Percentiles rank a stretch among this genome's conserved stretches.
These are phyloP conservation scores for Hyles lineata DNA, from an alignment of 2,888 invertebrate genomes.

Conservation along the genomic window DNA sequence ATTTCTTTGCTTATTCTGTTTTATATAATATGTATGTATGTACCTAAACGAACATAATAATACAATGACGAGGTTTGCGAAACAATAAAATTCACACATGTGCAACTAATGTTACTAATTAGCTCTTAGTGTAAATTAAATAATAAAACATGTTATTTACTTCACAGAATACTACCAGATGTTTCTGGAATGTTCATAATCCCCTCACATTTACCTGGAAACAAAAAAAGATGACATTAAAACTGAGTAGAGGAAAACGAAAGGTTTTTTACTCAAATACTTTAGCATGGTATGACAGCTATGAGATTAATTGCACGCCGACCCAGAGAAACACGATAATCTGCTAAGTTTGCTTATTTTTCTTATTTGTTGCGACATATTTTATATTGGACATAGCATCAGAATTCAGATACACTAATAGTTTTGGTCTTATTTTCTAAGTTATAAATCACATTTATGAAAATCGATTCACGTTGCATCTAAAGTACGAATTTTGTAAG, in stretches of 20 bases:
- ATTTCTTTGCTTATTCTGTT: no score
- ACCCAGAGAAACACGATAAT: background rate
- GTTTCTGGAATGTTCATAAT: background rate
- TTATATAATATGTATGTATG: no score
- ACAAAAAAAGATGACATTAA: background rate
- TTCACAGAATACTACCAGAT: background rate
- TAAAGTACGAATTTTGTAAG: no score
- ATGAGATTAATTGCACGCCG: background rate
- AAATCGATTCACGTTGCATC: no score
- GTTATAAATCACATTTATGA: no score
- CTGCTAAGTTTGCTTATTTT: background rate
- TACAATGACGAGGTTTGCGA: no score
- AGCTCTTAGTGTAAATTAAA: background rate
- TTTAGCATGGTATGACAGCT: background rate
- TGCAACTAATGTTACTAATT: no score
- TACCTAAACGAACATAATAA: no score
- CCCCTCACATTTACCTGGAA: conserved; percentile 13
- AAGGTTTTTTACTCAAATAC: background rate
- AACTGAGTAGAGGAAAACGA: background rate
- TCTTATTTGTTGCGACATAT: background rate
- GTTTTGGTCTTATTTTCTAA: no score
- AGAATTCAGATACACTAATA: no score
- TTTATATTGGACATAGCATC: no score
- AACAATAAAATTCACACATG: no score
- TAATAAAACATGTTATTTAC: background rate